Base-by-base conservation (phyloP, 2,888 invertebrate species). In the Eurytoma adleriae region DNA sequence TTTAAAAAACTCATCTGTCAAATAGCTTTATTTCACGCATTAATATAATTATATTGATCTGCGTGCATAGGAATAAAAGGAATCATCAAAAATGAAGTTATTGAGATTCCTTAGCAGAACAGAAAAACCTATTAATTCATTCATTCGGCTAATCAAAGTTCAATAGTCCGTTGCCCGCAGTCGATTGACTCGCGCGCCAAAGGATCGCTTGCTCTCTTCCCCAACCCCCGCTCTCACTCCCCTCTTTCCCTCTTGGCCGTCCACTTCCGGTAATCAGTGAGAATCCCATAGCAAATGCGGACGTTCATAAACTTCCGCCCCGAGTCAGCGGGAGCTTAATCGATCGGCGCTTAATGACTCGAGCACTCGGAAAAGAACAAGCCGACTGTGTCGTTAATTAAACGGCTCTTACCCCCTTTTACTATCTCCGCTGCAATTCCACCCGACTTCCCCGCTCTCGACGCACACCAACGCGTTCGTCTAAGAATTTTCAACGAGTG, bases 341-440 rank as follows among this genome's bases (percentile, higher is more conserved):
- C 87, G 86, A 87, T 87, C 84, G 84, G 61, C 72, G 80, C 80
- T 85, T 86, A 86, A 86, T 85, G 86, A 85, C 83, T 84, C 82
- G 83, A 84, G 84, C 83, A 84, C 72, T 75, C 59, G 74, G 76
- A 72, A 76, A 81, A 79, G 75, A 79, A 79, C 62, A 70, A 59
- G 20, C 50, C 54, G 64, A 72, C 71, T 72, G 68, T 61, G 79
- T 69, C 78, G 75, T 81, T 81, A 81, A 81, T 81, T 81, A 81
- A 79, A 75, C 27, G 75, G 71, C 72, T 68, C 75, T 81, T 81
- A 75, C 40, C 61, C 75, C 50, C 64, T 57, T 48, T 59, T 62
- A 20, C 67, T 2, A 30, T n/a, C 62, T 24, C 64, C 48, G 52
- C 50, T 70, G 71, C 71, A 24, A 48, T 16, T 61, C 40, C 54